These are phyloP conservation scores for Gonioctena quinquepunctata DNA, from an alignment of 1,140 invertebrate species.

Conservation along the genomic window DNA sequence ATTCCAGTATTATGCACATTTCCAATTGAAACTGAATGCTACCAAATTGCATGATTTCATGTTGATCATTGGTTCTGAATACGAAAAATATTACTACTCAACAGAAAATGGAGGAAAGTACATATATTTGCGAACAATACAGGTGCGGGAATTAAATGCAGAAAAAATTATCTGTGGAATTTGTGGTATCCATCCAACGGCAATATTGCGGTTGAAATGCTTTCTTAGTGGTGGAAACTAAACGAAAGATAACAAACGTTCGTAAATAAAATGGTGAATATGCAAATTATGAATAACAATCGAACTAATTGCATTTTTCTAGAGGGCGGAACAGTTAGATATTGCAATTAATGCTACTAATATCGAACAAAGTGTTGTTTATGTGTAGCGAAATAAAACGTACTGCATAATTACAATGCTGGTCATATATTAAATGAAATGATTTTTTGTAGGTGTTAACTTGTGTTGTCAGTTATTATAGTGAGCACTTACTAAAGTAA, in stretches of 20 bases:
- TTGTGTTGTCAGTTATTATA: background rate
- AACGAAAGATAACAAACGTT: background rate
- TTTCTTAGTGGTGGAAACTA: background rate
- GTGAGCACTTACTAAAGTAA: background rate
- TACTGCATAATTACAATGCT: background rate
- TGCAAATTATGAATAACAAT: background rate
- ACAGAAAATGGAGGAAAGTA: no score
- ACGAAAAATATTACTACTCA: no score
- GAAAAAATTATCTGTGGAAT: no score
- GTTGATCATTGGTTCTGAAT: no score
- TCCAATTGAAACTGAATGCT: no score
- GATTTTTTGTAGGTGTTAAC: constrained; percentile 8
- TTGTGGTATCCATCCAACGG: no score
- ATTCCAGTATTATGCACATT: no score
- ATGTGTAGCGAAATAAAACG: background rate
- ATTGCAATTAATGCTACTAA: background rate
- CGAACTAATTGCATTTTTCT: background rate
- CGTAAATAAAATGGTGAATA: background rate
- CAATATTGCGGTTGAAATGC: no score
- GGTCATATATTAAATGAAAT: constrained; percentile 3
- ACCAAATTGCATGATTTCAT: no score
- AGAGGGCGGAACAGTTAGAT: constrained; percentile 5
- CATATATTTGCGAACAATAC: no score
- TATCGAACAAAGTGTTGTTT: background rate
- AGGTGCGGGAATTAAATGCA: no score